Evolutionary conservation across 2,888 invertebrate species (phyloP).

Genomic region (Galeruca laticollis): DNA sequence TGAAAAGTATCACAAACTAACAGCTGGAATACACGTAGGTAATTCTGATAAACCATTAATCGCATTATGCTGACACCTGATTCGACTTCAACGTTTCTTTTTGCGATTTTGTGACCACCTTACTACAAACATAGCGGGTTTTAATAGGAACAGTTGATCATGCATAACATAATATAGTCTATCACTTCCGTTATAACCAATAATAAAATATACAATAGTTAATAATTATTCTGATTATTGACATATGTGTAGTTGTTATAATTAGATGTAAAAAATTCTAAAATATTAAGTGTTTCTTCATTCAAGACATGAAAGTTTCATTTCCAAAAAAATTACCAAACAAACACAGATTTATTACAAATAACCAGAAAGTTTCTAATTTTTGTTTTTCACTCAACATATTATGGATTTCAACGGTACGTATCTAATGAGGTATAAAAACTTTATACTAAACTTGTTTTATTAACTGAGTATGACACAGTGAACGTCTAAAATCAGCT

Average conservation of each 20-base stretch:
- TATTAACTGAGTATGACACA: no score
- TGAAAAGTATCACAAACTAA: no score
- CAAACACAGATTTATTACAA: no score
- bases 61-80: neutral
- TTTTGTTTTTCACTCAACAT: no score
- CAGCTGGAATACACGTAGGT: no score
- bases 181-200: neutral
- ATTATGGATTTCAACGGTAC: no score
- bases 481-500: no score
- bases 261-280: neutral
- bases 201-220: neutral
- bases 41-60: no score
- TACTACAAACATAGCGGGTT: neutral
- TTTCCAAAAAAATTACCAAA: neutral
- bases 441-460: no score
- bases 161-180: neutral
- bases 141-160: neutral
- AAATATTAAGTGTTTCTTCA: neutral
- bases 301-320: neutral
- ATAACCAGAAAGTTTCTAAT: no score
- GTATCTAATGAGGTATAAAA: no score
- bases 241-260: neutral
- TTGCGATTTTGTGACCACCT: slow-evolving; percentile 2
- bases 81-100: neutral
- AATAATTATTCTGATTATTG: neutral